These are phyloP conservation scores for Lithophane semibrunnea DNA, from an alignment of 2,888 invertebrate species.

Conservation along the genomic window DNA sequence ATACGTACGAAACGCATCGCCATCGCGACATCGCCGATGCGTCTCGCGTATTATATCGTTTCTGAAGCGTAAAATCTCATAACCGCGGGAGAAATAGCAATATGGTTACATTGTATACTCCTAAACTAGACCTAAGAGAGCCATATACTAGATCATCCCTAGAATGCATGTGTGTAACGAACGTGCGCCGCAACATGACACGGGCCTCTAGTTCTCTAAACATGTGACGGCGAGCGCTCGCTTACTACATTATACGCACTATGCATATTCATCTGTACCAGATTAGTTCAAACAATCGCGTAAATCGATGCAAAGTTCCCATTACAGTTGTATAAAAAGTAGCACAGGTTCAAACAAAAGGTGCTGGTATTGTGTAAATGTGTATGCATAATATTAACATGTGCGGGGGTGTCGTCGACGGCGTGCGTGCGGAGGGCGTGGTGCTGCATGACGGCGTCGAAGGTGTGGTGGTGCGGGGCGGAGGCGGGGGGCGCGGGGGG, in stretches of 20 bases:
- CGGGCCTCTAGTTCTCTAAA: constrained; percentile 10
- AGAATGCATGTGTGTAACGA: constrained; percentile 66
- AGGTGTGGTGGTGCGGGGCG: constrained; percentile 88
- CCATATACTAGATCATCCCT: constrained; percentile 75
- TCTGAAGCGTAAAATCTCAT: constrained; percentile 79
- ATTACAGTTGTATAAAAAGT: constrained; percentile 51
- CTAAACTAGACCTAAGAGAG: constrained; percentile 72
- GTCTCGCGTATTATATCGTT: constrained; percentile 77
- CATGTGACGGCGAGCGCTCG: constrained; percentile 54
- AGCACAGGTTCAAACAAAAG: constrained; percentile 68
- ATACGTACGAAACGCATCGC: constrained; percentile 72
- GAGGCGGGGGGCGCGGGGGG: constrained; percentile 75
- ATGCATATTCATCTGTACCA: constrained; percentile 66
- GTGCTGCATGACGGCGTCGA: constrained; percentile 90
- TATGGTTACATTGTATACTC: constrained; percentile 69
- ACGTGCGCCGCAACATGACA: constrained; percentile 55
- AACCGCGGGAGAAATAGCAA: constrained; percentile 71
- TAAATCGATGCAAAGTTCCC: constrained; percentile 61
- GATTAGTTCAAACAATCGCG: constrained; percentile 66
- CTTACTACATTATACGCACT: constrained; percentile 65
- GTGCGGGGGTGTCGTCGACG: constrained; percentile 79
- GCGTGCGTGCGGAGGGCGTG: constrained; percentile 89
- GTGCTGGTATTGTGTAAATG: constrained; percentile 62
- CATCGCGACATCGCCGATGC: constrained; percentile 73
- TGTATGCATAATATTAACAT: constrained; percentile 70